Conservation (phyloP, 2,888 invertebrate species). For the Cotesia congregata region DNA sequence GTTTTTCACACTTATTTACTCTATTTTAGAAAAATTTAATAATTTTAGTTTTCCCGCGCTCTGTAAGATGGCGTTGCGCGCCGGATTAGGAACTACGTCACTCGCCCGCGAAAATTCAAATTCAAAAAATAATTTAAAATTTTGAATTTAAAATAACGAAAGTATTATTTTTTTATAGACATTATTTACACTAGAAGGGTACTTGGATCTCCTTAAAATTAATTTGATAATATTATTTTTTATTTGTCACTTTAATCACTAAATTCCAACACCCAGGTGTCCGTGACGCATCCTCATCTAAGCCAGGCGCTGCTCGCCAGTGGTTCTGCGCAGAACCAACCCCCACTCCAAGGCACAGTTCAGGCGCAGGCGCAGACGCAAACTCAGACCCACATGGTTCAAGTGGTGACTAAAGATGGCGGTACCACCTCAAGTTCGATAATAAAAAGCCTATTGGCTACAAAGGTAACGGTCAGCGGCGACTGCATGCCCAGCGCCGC, state of each 20-base stretch:
- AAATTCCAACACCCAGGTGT: slow-evolving; percentile 69
- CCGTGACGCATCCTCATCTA: slow-evolving; percentile 75
- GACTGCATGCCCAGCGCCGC: slow-evolving; percentile 72
- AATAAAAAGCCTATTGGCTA: slow-evolving; percentile 94
- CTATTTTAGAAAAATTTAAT: no score
- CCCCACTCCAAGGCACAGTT: slow-evolving; percentile 39
- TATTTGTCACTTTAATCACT: slow-evolving; percentile 47
- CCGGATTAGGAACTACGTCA: no score
- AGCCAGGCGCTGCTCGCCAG: slow-evolving; percentile 75
- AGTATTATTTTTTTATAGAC: no score
- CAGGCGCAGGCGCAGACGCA: slow-evolving; percentile 45
- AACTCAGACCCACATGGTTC: slow-evolving; percentile 58
- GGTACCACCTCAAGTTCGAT: slow-evolving; percentile 81
- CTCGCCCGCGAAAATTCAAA: no score
- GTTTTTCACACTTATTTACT: no score
- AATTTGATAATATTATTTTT: not conserved
- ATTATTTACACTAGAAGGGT: no score
- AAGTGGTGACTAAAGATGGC: slow-evolving; percentile 65
- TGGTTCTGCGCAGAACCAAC: slow-evolving; percentile 58
- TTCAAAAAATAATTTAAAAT: no score
- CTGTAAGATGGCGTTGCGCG: no score
- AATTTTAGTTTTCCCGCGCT: no score
- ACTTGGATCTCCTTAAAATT: no score
- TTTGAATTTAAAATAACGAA: no score
- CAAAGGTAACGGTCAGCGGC: slow-evolving; percentile 82